Conservation (phyloP, 2,888 invertebrate species). For the Biston betularia region DNA sequence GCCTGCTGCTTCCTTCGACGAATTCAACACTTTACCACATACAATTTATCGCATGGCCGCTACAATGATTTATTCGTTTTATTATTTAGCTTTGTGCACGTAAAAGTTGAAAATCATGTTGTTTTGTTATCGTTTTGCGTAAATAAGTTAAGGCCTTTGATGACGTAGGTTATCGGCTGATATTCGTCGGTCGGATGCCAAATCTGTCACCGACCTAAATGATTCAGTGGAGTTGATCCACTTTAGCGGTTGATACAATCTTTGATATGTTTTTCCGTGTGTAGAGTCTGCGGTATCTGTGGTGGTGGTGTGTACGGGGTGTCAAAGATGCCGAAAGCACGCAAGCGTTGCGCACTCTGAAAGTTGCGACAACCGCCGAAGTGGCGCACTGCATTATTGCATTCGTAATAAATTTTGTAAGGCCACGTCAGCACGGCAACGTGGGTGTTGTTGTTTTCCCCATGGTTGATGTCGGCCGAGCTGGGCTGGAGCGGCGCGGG, state of each 20-base stretch:
- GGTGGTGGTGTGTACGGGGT: neutral
- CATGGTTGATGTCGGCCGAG: slow-evolving; percentile 59
- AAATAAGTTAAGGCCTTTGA: slow-evolving; percentile 37
- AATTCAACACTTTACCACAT: slow-evolving; percentile 8
- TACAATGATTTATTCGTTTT: slow-evolving; percentile 18
- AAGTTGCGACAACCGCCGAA: slow-evolving; percentile 55
- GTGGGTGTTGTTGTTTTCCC: slow-evolving; percentile 71
- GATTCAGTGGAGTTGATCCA: slow-evolving; percentile 32
- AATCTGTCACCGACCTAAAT: slow-evolving; percentile 31
- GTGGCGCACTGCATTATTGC: slow-evolving; percentile 61
- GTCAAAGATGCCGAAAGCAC: slow-evolving; percentile 22
- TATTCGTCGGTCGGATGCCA: slow-evolving; percentile 26
- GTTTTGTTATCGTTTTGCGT: slow-evolving; percentile 31
- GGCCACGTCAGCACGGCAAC: slow-evolving; percentile 58
- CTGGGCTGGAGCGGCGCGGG: slow-evolving; percentile 47
- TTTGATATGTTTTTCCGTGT: slow-evolving; percentile 8
- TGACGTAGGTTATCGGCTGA: slow-evolving; percentile 34
- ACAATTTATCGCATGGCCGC: slow-evolving; percentile 3
- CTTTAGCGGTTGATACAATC: slow-evolving; percentile 14
- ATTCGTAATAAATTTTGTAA: slow-evolving; percentile 58
- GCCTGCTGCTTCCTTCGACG: no score
- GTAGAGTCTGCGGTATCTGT: neutral
- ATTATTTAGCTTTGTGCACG: slow-evolving; percentile 13
- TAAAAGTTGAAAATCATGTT: slow-evolving; percentile 19
- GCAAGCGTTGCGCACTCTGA: slow-evolving; percentile 38